These are phyloP conservation scores for Dryocosmus kuriphilus DNA, from an alignment of 2,888 invertebrate genomes.

Conservation along the genomic window DNA sequence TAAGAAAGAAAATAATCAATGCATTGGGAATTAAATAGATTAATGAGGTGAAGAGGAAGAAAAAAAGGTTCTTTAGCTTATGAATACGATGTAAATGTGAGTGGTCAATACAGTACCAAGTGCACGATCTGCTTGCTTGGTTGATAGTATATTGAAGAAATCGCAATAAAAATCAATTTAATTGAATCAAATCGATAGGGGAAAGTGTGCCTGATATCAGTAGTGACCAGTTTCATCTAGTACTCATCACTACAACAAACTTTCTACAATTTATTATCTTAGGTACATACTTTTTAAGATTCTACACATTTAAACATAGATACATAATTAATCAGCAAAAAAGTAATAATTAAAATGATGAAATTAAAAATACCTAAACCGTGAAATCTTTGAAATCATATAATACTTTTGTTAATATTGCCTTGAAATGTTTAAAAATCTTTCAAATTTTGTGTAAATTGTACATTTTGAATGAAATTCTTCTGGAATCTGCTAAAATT, in stretches of 20 bases:
- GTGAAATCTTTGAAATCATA: no score
- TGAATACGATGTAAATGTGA: slow-evolving; percentile 44
- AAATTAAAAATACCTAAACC: not conserved
- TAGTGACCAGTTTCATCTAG: not conserved
- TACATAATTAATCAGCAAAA: not conserved
- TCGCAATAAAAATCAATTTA: slow-evolving; percentile 18
- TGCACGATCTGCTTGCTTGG: slow-evolving; percentile 6
- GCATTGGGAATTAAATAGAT: not conserved
- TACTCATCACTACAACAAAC: not conserved
- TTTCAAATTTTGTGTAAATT: no score
- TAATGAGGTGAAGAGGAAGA: not conserved
- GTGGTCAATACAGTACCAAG: slow-evolving; percentile 46
- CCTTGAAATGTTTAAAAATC: no score
- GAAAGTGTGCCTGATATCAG: not conserved
- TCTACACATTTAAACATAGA: not conserved
- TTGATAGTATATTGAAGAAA: slow-evolving; percentile 5
- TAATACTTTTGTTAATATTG: no score
- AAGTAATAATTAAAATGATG: not conserved
- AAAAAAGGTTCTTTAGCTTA: not conserved
- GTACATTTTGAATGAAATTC: no score
- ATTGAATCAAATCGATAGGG: not conserved
- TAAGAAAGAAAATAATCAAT: not conserved
- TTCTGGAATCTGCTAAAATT: no score
- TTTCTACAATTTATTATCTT: no score
- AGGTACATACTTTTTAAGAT: not conserved